These are phyloP conservation scores for Echinops telfairi DNA, from an alignment of 2,113 vertebrate species.

Conservation along the genomic window DNA sequence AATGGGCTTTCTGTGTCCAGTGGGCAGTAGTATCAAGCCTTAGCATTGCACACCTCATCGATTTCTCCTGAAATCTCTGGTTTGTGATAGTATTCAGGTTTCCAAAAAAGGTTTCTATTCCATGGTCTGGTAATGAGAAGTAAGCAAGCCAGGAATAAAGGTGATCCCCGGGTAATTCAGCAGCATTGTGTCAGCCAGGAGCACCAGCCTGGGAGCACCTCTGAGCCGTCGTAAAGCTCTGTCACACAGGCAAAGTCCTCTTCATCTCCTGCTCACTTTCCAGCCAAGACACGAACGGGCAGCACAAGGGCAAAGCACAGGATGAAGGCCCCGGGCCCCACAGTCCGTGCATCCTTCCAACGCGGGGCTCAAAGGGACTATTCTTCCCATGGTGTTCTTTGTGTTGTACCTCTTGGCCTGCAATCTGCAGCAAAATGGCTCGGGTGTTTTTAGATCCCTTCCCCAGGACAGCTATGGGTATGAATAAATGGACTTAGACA, in stretches of 20 bases:
- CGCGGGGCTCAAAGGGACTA: constrained; percentile 49
- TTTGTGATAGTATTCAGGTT: background rate
- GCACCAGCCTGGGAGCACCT: background rate
- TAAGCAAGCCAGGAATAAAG: background rate
- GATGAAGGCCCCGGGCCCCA: background rate
- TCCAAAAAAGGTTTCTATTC: background rate
- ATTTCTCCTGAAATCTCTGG: background rate
- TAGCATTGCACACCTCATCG: fast-evolving
- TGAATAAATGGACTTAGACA: background rate
- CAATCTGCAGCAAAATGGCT: background rate
- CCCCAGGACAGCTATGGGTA: constrained; percentile 19
- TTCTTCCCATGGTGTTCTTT: constrained; percentile 67
- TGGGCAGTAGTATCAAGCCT: too few species aligned
- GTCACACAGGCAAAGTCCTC: background rate
- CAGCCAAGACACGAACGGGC: fast-evolving
- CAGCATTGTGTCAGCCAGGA: background rate
- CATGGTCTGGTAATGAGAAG: background rate
- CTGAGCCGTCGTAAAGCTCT: background rate
- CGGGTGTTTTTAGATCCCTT: constrained; percentile 72
- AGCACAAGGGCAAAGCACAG: background rate
- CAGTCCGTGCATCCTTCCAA: fast-evolving
- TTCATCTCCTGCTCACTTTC: background rate
- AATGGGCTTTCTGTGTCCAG: background rate
- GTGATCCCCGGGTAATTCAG: background rate
- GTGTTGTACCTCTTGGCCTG: constrained; percentile 39